Conservation (phyloP, 1,140 invertebrate species). For the Oedothorax gibbosus region DNA sequence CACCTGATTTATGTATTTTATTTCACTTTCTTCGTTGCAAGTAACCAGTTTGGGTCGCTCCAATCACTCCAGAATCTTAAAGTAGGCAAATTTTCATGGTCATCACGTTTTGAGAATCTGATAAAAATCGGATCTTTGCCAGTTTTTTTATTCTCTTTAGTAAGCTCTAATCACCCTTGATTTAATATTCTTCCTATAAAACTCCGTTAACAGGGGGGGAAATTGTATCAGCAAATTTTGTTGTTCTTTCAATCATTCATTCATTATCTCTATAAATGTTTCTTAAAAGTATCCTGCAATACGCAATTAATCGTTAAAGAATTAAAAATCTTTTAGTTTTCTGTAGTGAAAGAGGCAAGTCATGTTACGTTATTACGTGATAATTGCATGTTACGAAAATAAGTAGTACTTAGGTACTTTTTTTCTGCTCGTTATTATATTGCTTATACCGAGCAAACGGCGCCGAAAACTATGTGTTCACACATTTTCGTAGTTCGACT, state of each 20-base stretch:
- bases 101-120: constrained; percentile 59
- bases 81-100: constrained; percentile 52
- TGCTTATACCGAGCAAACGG: constrained; percentile 32
- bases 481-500: constrained; percentile 56
- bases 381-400: constrained; percentile 55
- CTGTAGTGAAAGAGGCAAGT: constrained; percentile 14
- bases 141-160: constrained; percentile 3
- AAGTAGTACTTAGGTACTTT: constrained; percentile 34
- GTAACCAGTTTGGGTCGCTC: constrained; percentile 40
- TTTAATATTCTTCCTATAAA: constrained; percentile 58
- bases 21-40: constrained; percentile 26
- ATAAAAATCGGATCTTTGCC: constrained; percentile 57
- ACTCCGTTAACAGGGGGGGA: neutral
- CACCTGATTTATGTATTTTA: neutral
- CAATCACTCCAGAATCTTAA: constrained; percentile 55
- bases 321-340: constrained; percentile 57
- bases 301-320: constrained; percentile 49
- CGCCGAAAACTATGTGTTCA: constrained; percentile 60
- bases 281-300: constrained; percentile 52
- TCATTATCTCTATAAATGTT: constrained; percentile 56
- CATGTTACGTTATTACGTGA: constrained; percentile 55
- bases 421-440: constrained; percentile 48
- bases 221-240: constrained; percentile 1
- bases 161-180: constrained; percentile 48
- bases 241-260: constrained; percentile 35